Base-by-base conservation (phyloP, 2,797 vertebrate species). In the Taenioides sp. region DNA sequence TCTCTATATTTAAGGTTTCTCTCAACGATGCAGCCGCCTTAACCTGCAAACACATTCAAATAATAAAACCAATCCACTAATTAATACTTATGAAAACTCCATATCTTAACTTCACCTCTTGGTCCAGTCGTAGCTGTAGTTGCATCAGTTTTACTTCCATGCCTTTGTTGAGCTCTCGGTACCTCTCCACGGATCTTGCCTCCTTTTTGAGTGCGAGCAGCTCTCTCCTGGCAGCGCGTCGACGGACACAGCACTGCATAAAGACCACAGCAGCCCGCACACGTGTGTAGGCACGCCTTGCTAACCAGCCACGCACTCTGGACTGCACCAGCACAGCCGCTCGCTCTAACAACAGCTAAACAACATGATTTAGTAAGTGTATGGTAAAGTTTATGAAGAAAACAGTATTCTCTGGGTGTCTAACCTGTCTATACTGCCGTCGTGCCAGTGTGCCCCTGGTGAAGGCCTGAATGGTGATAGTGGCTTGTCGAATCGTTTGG, bases 71-170 rank as follows among this genome's bases (percentile, higher is more conserved):
- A 12, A 28, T 18, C n/a, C 16, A 49, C 1, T 2, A 7, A 25
- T 25, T 25, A 52, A 23, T 34, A n/a, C 2, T 55, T 27, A 28
- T 7, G 63, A 20, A 65, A 11, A 16, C 37, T 10, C 47, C 27
- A 37, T 22, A 49, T 25, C 18, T 7, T 28, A 43, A 43, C 65
- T 83, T 64, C 73, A 94, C 93, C 90, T 93, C 88, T 71, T 95
- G 90, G 28, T 94, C 94, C 7, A 93, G 92, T 72, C 84, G 86
- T 37, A 92, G 49, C 91, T 95, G 95, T 73, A 96, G 88, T 87
- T 94, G 93, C 31, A 94, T 92, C 86, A 94, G 87, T 85, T 94
- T 94, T 77, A 94, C 91, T 74, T 95, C 95, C 94, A 93, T 92
- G 78, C 93, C 94, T 77, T 88, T 93, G 91, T 95, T 94, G 84